Percentiles rank a stretch among this genome's conserved stretches.
These are phyloP conservation scores for Eristalinus sepulchralis DNA, from an alignment of 2,888 invertebrate species.

Conservation along the genomic window DNA sequence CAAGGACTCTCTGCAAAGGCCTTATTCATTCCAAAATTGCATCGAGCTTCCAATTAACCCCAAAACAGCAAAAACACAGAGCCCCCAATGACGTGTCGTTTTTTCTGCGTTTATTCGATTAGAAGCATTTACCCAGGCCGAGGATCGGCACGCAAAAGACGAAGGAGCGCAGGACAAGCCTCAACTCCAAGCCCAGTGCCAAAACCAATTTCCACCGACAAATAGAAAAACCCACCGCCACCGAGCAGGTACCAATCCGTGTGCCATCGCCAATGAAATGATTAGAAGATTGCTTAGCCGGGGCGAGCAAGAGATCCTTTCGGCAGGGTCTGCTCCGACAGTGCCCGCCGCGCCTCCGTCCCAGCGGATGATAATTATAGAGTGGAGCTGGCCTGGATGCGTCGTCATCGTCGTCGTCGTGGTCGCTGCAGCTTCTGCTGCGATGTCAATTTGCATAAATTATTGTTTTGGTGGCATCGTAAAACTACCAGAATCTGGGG, in stretches of 20 bases:
- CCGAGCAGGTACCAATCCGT: constrained; percentile 36
- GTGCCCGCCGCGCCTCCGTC: not conserved
- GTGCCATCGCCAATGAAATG: constrained; percentile 61
- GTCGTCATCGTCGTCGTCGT: constrained; percentile 43
- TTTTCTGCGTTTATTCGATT: constrained; percentile 36
- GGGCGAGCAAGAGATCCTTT: constrained; percentile 45
- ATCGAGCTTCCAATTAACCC: constrained; percentile 24
- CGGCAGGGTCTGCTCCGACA: constrained; percentile 23
- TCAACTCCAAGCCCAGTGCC: constrained; percentile 13
- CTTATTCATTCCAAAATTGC: constrained; percentile 46
- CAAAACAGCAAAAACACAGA: not conserved
- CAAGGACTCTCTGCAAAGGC: constrained; percentile 35
- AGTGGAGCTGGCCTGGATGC: constrained; percentile 20
- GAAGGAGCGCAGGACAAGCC: not conserved
- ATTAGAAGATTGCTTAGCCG: constrained; percentile 68
- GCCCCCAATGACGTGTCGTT: constrained; percentile 3
- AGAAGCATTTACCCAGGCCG: constrained; percentile 50
- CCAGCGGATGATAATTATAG: constrained; percentile 54
- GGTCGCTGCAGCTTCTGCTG: constrained; percentile 15
- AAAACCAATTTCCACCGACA: constrained; percentile 48
- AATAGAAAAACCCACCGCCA: constrained; percentile 59
- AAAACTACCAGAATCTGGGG: constrained; percentile 61
- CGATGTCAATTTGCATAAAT: constrained; percentile 71
- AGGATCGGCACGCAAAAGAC: constrained; percentile 51
- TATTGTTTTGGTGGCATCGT: constrained; percentile 71